Conservation (phyloP, 1,140 invertebrate genomes). For the Branchinecta lynchi region DNA sequence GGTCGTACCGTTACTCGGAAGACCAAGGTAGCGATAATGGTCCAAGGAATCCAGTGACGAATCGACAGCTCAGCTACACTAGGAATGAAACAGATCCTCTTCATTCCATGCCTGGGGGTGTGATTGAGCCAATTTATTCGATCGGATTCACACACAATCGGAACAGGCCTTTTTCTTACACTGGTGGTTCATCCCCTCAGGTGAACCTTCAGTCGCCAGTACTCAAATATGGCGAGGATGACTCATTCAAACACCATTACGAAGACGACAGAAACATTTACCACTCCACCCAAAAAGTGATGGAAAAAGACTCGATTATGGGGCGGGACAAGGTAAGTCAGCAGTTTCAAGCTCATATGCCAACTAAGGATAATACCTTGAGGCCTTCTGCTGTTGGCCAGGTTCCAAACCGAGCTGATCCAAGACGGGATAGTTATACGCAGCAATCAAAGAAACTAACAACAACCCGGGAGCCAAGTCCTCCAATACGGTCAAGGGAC, state of each 20-base stretch:
- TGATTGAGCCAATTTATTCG: neutral
- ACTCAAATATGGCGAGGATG: neutral
- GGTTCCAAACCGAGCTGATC: neutral
- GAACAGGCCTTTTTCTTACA: neutral
- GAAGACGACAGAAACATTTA: slow-evolving; percentile 7
- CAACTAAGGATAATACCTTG: neutral
- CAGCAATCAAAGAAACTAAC: neutral
- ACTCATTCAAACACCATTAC: neutral
- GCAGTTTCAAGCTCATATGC: neutral
- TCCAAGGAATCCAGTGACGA: no score
- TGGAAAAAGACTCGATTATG: neutral
- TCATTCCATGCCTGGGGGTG: neutral
- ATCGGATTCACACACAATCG: neutral
- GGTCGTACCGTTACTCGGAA: neutral
- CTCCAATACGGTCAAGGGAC: no score
- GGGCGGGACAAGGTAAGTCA: neutral
- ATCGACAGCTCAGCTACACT: neutral
- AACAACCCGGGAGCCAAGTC: neutral
- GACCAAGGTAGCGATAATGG: no score
- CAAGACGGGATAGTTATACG: neutral
- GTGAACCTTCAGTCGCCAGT: neutral
- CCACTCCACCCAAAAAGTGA: slow-evolving; percentile 3
- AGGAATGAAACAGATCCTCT: neutral
- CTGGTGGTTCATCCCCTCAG: neutral
- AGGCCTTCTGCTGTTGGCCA: neutral